phyloP scores from a whole-genome alignment of 2,797 vertebrate genomes.

The Hipposideros larvatus region DNA sequence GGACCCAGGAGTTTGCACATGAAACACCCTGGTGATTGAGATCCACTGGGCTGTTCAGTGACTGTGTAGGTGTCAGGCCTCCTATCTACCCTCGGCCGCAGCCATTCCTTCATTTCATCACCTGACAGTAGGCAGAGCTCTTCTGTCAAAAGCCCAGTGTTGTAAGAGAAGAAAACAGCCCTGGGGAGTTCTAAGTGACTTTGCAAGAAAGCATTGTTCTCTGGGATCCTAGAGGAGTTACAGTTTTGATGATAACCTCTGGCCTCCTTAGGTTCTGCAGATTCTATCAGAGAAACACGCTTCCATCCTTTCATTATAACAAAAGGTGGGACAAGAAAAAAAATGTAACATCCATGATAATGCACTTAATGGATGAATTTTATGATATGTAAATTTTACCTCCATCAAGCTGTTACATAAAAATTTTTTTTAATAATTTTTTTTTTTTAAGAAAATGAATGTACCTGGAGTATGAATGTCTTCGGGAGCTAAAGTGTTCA shows the following conservation, averaged over 20 bases:
- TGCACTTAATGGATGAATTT: background rate
- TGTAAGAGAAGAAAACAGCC: too few species aligned
- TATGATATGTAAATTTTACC: background rate
- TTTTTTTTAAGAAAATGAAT: background rate
- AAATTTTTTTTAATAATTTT: background rate
- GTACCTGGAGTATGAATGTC: background rate
- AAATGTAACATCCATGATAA: background rate
- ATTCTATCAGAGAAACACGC: background rate
- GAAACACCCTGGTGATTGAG: background rate
- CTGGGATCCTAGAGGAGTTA: background rate
- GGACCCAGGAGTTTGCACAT: background rate
- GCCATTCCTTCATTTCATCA: background rate
- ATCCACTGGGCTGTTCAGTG: background rate
- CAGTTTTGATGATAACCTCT: slow-evolving; percentile 53
- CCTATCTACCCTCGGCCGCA: background rate
- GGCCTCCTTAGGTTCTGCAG: slow-evolving; percentile 41
- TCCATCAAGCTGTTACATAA: background rate
- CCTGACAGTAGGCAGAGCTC: background rate
- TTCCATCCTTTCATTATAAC: slow-evolving; percentile 21
- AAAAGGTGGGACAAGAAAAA: background rate
- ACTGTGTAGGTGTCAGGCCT: background rate
- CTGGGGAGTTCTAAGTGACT: background rate
- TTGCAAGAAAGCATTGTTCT: background rate
- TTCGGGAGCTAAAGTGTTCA: background rate
- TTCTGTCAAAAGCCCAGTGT: background rate